These are phyloP conservation scores for Regulus satrapa DNA, from an alignment of 2,113 vertebrate species.

Conservation along the genomic window DNA sequence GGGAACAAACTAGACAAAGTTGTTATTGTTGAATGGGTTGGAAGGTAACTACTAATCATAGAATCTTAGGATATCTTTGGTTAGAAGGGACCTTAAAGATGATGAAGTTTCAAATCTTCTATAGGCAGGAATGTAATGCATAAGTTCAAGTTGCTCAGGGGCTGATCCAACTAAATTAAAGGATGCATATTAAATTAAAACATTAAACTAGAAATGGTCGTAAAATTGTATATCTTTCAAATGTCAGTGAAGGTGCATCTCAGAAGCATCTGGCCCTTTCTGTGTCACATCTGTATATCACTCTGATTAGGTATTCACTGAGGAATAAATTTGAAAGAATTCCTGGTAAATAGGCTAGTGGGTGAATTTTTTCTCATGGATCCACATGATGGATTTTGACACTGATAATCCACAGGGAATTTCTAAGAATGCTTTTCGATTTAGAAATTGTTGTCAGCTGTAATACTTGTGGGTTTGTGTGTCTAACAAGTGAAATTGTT, in stretches of 20 bases:
- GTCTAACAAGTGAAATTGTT: background rate
- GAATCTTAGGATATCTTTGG: background rate
- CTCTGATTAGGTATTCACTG: background rate
- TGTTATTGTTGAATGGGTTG: background rate
- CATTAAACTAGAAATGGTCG: background rate
- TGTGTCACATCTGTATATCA: background rate
- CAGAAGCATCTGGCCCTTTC: background rate
- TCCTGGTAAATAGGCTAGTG: background rate
- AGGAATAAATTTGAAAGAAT: background rate
- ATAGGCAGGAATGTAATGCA: background rate
- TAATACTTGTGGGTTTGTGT: background rate
- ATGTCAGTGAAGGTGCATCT: background rate
- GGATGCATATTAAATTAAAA: background rate
- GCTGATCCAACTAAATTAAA: background rate
- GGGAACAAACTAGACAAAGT: background rate
- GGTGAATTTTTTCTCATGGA: background rate
- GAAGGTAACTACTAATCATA: background rate
- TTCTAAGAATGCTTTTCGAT: background rate
- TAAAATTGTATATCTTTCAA: background rate
- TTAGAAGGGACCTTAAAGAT: background rate
- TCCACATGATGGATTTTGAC: background rate
- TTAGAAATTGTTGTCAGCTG: background rate
- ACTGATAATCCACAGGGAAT: background rate
- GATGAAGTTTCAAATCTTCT: background rate
- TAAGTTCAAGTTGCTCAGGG: background rate